Evolutionary conservation across 2,888 invertebrate genomes (phyloP).

Genomic region (Lepidocyrtinus sp.): DNA sequence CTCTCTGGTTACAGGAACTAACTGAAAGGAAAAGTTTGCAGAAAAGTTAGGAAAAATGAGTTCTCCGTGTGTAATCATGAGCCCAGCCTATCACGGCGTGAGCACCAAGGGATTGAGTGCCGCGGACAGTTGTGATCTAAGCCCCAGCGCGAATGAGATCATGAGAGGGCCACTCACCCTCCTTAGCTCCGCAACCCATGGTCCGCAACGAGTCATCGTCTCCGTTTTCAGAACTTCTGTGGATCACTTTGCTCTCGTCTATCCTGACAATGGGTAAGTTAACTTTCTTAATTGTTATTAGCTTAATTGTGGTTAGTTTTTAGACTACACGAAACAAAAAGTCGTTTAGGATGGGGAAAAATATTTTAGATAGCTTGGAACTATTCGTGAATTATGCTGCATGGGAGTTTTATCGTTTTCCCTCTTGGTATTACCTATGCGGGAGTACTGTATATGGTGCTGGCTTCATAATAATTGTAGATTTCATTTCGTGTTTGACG

Average conservation of each 20-base stretch:
- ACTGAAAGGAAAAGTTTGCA: background rate
- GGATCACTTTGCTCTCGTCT: constrained; percentile 68
- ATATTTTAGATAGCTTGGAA: no score
- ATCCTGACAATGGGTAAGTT: constrained; percentile 66
- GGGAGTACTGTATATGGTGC: no score
- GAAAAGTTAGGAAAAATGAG: constrained; percentile 57
- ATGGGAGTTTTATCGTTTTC: no score
- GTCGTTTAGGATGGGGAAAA: no score
- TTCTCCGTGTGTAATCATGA: constrained; percentile 66
- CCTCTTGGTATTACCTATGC: no score
- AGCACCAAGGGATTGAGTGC: constrained; percentile 40
- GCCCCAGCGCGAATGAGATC: constrained; percentile 66
- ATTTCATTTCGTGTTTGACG: no score
- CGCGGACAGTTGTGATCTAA: constrained; percentile 42
- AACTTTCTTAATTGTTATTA: background rate
- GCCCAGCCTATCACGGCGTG: constrained; percentile 55
- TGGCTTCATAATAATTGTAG: no score
- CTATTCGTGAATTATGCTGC: no score
- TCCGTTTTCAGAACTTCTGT: constrained; percentile 66
- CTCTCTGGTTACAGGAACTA: no score
- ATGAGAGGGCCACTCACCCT: constrained; percentile 66
- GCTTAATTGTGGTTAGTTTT: no score
- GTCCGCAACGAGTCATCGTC: constrained; percentile 64
- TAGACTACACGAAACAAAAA: no score
- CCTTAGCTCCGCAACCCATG: constrained; percentile 63